phyloP scores from a whole-genome alignment of 2,113 vertebrate genomes.

The Rhinopomastus cyanomelas region DNA sequence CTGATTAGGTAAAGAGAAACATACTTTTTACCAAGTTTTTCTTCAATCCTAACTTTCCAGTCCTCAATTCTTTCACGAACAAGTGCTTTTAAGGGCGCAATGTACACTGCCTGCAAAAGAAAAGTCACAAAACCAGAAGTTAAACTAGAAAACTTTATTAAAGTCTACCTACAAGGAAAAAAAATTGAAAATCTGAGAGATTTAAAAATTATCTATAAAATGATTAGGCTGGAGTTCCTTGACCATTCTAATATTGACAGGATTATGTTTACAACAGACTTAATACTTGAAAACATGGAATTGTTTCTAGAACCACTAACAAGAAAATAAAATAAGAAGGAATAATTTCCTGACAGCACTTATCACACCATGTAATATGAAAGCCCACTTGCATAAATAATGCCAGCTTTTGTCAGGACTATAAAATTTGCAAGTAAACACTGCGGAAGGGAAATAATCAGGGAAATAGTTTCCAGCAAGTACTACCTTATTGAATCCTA shows the following conservation, averaged over 20 bases:
- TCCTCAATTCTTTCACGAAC: slow-evolving; percentile 97
- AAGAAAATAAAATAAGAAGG: not conserved
- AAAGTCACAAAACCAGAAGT: slow-evolving; percentile 9
- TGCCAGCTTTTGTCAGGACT: not conserved
- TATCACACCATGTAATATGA: not conserved
- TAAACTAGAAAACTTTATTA: not conserved
- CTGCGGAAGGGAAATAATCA: not conserved
- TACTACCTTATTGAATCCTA: not conserved
- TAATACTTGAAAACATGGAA: not conserved
- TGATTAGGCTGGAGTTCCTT: not conserved
- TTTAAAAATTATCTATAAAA: not conserved
- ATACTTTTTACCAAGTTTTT: slow-evolving; percentile 95
- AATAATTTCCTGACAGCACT: not conserved
- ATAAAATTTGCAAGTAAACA: not conserved
- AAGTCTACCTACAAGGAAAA: not conserved
- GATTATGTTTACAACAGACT: not conserved
- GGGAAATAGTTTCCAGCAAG: not conserved
- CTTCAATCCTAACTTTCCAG: slow-evolving; percentile 95
- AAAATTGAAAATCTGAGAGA: not conserved
- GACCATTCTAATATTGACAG: not conserved
- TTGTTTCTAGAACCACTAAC: not conserved
- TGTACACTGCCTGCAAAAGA: slow-evolving; percentile 90
- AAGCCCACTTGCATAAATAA: not conserved
- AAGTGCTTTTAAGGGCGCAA: slow-evolving; percentile 94
- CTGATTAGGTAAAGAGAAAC: slow-evolving; percentile 62